phyloP scores from a whole-genome alignment of 1,140 invertebrate genomes.

The Drosophila triauraria region DNA sequence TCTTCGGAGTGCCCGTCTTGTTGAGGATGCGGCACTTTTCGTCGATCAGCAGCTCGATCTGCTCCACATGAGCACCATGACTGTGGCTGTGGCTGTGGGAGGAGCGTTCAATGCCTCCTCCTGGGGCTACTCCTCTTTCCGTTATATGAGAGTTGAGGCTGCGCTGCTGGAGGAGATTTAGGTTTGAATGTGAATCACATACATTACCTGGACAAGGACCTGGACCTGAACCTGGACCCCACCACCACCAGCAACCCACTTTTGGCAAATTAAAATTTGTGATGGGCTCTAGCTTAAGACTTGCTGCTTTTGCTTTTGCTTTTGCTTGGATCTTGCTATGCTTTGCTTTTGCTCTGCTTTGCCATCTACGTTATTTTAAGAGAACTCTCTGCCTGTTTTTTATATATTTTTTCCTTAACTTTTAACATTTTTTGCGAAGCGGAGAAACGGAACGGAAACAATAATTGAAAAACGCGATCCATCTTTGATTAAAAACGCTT shows the following conservation, averaged over 20 bases:
- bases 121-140: too few species aligned
- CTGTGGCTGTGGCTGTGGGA: too few species aligned
- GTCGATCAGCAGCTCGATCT: conserved; percentile 87
- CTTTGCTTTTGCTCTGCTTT: conserved; percentile 37
- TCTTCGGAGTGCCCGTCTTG: conserved; percentile 87
- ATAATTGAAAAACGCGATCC: conserved; percentile 49
- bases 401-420: not conserved
- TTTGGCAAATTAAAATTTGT: conserved; percentile 80
- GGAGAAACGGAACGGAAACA: conserved; percentile 59
- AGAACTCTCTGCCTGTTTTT: conserved; percentile 28
- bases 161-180: conserved; percentile 40
- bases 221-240: not conserved
- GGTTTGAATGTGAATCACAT: conserved; percentile 1
- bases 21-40: conserved; percentile 87
- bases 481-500: conserved; percentile 85
- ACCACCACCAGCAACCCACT: conserved; percentile 12
- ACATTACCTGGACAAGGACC: conserved; percentile 25
- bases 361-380: conserved; percentile 14
- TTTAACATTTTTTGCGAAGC: conserved; percentile 22
- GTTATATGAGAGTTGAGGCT: conserved; percentile 1
- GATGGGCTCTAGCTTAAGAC: conserved; percentile 69
- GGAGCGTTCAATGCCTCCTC: too few species aligned
- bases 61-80: conserved; percentile 68
- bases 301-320: conserved; percentile 4
- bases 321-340: conserved; percentile 23